Evolutionary conservation across 1,140 invertebrate genomes (phyloP).

Genomic region (Drosophila erecta): DNA sequence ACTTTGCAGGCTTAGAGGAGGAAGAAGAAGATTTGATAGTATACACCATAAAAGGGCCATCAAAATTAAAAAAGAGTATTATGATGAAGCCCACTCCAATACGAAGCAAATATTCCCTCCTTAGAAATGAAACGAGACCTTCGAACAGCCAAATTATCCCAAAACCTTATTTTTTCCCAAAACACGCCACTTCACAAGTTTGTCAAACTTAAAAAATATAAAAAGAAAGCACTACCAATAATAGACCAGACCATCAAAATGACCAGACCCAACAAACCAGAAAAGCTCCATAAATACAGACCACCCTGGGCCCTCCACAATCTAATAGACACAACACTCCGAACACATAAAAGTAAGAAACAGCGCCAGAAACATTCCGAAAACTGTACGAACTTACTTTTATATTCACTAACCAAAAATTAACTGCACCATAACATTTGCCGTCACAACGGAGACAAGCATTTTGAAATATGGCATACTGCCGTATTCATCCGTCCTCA

Average conservation of each 20-base stretch:
- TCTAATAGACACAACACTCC: constrained; percentile 1
- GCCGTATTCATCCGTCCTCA: too few relatives aligned
- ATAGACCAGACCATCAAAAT: not conserved
- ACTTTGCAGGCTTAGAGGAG: too few relatives aligned
- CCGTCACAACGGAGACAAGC: too few relatives aligned
- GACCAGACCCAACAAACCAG: constrained; percentile 1
- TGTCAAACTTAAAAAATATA: not conserved
- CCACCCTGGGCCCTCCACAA: constrained; percentile 10
- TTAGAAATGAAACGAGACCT: not conserved
- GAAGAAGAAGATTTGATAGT: too few relatives aligned
- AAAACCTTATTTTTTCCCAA: not conserved
- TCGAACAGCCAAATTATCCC: not conserved
- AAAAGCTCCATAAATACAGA: constrained; percentile 7
- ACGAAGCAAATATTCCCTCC: not conserved
- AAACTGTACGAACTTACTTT: too few relatives aligned
- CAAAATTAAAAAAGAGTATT: too few relatives aligned
- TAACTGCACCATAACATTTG: too few relatives aligned
- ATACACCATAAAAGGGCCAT: too few relatives aligned
- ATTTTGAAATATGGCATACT: too few relatives aligned
- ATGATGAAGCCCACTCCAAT: too few relatives aligned
- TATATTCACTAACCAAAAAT: too few relatives aligned
- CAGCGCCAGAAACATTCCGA: too few relatives aligned
- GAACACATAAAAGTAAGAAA: not conserved
- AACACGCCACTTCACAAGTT: not conserved
- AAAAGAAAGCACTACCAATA: not conserved